Evolutionary conservation across 30 jellyfish, hydroid and myxozoan genomes (phyloP).

Genomic region (Nemopilema nomurai): DNA sequence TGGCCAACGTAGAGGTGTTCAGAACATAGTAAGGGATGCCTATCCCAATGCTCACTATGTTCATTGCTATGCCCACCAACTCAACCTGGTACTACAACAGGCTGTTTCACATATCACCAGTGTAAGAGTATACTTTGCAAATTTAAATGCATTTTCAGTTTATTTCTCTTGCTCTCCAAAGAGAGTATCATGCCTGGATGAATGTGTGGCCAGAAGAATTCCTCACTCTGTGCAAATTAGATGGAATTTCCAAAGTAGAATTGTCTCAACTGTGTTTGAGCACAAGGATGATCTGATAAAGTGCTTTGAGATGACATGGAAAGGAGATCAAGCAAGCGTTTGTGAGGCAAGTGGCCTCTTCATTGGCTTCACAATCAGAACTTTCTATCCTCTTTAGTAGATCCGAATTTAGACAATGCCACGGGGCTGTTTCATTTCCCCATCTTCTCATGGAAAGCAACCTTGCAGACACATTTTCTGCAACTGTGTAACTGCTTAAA

Average conservation of each 20-base stretch:
- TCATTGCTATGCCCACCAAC: constrained; percentile 64
- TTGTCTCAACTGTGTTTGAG: constrained; percentile 28
- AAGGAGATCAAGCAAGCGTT: no score
- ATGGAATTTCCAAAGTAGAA: constrained; percentile 55
- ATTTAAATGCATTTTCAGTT: constrained; percentile 16
- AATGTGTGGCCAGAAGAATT: no score
- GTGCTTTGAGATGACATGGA: no score
- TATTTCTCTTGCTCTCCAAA: constrained; percentile 30
- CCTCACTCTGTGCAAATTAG: constrained; percentile 35
- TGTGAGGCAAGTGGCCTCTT: no score
- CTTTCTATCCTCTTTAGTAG: no score
- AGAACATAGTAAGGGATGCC: constrained; percentile 16
- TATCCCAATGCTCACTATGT: constrained; percentile 44
- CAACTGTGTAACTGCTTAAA: no score
- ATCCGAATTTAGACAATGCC: no score
- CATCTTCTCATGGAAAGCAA: no score
- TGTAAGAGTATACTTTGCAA: constrained; percentile 33
- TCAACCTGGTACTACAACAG: no score
- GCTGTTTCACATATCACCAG: constrained; percentile 2
- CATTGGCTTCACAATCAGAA: no score
- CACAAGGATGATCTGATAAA: constrained; percentile 16
- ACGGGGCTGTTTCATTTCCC: no score
- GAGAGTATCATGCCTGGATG: constrained; percentile 3
- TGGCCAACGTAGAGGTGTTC: constrained; percentile 49
- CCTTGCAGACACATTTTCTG: no score